A percentile compares a stretch with the other conserved stretches of the same genome.
Evolutionary conservation across 1,140 invertebrate genomes (phyloP).

Genomic region (Whitmania pigra): DNA sequence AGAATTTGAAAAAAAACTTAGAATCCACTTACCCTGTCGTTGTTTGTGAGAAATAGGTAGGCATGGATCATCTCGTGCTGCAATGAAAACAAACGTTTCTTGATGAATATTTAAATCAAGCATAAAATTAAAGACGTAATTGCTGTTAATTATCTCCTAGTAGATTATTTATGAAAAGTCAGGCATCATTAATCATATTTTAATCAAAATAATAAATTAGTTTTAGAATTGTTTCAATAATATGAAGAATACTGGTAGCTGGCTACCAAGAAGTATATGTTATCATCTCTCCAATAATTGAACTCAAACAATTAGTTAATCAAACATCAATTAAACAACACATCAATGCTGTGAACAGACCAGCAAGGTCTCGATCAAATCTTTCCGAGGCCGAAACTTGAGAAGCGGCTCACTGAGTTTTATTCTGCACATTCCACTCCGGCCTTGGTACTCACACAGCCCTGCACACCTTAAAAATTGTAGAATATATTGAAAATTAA

Average conservation of each 20-base stretch:
- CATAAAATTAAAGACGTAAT: not conserved
- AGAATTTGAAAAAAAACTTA: slow-evolving; percentile 4
- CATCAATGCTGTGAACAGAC: slow-evolving; percentile 39
- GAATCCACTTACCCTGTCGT: slow-evolving; percentile 45
- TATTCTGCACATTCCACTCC: slow-evolving; percentile 60
- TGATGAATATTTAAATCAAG: not conserved
- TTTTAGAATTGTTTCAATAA: too few relatives aligned
- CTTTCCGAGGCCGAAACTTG: slow-evolving; percentile 77
- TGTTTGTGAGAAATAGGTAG: slow-evolving; percentile 74
- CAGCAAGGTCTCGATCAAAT: slow-evolving; percentile 84
- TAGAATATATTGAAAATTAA: slow-evolving; percentile 7
- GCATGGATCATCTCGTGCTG: slow-evolving; percentile 99
- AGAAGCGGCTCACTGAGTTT: slow-evolving; percentile 72
- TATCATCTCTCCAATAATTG: too few relatives aligned
- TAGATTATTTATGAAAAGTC: not conserved
- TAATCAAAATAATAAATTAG: not conserved
- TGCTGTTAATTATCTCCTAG: slow-evolving; percentile 21
- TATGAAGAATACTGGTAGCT: too few relatives aligned
- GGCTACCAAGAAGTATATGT: too few relatives aligned
- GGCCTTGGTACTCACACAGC: slow-evolving; percentile 62
- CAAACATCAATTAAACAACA: not conserved
- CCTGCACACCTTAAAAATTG: slow-evolving; percentile 57
- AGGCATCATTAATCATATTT: not conserved
- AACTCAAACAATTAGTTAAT: not conserved
- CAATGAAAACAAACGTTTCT: slow-evolving; percentile 28